Evolutionary conservation across 2,888 invertebrate species (phyloP), one percentile per base, ranked within the genome.

Genomic region (Lithophane socia): DNA sequence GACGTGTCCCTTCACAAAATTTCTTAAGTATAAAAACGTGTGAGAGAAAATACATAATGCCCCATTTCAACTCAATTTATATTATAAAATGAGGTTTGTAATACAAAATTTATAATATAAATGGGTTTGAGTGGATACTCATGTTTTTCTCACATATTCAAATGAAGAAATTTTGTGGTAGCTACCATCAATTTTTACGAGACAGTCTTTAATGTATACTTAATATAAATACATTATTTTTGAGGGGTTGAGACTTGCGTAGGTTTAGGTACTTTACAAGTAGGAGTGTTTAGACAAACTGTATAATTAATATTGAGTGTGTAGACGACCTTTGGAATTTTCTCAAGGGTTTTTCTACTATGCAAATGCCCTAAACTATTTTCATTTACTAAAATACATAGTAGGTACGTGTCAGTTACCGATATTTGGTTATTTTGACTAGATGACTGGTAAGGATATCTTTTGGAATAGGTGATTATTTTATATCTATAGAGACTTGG

Each of bases 101-200:
- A 80, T 79, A 85, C 67, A 79, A 80, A 79, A 80, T 83, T 75
- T 85, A 83, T 83, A 86, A 75, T 80, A 85, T 69, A 80, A 83
- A 85, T 85, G 72, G 67, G 73, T 73, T 75, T 75, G 75, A 86
- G 77, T 76, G 64, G 74, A 79, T 66, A 83, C 60, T 75, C 74
- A 73, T 84, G 75, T 83, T 75, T 75, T 83, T 83, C 86, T 83
- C 74, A 75, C 76, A 61, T 79, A 83, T 86, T 85, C 72, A 77
- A 81, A 86, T 84, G 67, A 75, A 81, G 73, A 75, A 77, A 75
- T 81, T 79, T 68, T 74, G 66, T 75, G 74, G 77, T 78, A 78
- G 86, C 80, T 71, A 16, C 29, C 71, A 58, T 73, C 58, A 56
- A 67, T 76, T 80, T 83, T 67, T 61, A 60, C 49, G 71, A 76